These are phyloP conservation scores for Dynastes grantii DNA, from an alignment of 2,888 invertebrate species.

Conservation along the genomic window DNA sequence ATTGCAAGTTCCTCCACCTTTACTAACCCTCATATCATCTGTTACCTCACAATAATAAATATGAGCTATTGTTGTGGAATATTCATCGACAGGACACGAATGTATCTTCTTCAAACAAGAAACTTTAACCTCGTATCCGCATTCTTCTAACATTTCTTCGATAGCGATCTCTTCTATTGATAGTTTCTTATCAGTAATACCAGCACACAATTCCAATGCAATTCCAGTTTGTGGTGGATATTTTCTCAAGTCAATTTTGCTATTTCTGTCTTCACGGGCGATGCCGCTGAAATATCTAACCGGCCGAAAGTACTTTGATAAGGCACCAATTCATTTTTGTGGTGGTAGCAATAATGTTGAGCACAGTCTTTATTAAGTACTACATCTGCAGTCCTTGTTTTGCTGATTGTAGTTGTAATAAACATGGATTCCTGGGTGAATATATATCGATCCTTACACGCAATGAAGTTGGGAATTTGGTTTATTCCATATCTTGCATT, in stretches of 20 bases:
- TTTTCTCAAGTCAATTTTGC: conserved; percentile 76
- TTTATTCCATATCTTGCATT: conserved; percentile 69
- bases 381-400: conserved; percentile 87
- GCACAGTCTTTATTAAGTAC: conserved; percentile 88
- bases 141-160: conserved; percentile 92
- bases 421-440: no score
- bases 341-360: no score
- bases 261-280: conserved; percentile 72
- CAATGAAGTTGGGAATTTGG: no score
- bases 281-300: conserved; percentile 85
- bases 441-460: conserved; percentile 72
- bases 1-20: conserved; percentile 88
- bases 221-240: conserved; percentile 83
- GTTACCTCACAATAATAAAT: conserved; percentile 93
- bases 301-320: conserved; percentile 94
- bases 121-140: conserved; percentile 88
- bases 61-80: conserved; percentile 84
- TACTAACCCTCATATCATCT: conserved; percentile 82
- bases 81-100: conserved; percentile 84
- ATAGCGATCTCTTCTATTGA: conserved; percentile 82
- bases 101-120: conserved; percentile 76
- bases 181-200: conserved; percentile 88
- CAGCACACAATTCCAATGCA: conserved; percentile 93
- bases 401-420: no score
- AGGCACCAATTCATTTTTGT: conserved; percentile 85